Base-by-base conservation (phyloP, 1,140 invertebrate species). In the Trichonephila clavipes region DNA sequence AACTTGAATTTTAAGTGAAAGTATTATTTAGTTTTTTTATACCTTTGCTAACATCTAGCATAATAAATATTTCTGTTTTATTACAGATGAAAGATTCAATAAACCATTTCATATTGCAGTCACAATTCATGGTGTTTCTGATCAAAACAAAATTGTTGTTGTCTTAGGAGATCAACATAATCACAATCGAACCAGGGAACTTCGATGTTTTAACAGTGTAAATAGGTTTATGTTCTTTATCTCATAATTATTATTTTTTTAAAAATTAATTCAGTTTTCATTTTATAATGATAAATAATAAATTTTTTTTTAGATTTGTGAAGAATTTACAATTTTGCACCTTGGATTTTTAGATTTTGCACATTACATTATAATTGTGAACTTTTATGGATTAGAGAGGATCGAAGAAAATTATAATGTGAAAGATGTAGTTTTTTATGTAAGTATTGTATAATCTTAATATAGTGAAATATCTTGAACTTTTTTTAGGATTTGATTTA, bases 311-410 rank as follows among this genome's bases (percentile, higher is more conserved):
- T 97, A 98, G 96, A 96, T 96, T 28, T 99, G 98, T 96, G 97
- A 98, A 94, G 98, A 98, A 95, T 97, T 99, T 91, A 97, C 98
- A 93, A 96, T 99, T 1, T 96, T 98, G 90, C 98, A 99, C 96
- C 96, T 99, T 51, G 98, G 98, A n/a, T 98, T 97, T 94, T 96
- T 99, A 12, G 98, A 98, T 95, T 99, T 97, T 95, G 97, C 97
- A 3, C 97, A 98, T 95, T 99, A 99, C 95, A 97, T 98, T 58
- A 97, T 99, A 58, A 98, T 97, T 21, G 96, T 99, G 19, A 96
- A 97, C 94, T 98, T 99, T 95, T 97, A 98, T 95, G 98, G 98
- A 44, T 96, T 99, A 58, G 97, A 98, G 95, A 97, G 97, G 94
- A 98, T 98, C 95, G 97, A 98, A 96, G 97, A 97, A 94, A 97